A percentile compares a stretch with the other conserved stretches of the same genome.
phyloP scores from a whole-genome alignment of 1,140 invertebrate genomes.

The Drosophila nasuta region DNA sequence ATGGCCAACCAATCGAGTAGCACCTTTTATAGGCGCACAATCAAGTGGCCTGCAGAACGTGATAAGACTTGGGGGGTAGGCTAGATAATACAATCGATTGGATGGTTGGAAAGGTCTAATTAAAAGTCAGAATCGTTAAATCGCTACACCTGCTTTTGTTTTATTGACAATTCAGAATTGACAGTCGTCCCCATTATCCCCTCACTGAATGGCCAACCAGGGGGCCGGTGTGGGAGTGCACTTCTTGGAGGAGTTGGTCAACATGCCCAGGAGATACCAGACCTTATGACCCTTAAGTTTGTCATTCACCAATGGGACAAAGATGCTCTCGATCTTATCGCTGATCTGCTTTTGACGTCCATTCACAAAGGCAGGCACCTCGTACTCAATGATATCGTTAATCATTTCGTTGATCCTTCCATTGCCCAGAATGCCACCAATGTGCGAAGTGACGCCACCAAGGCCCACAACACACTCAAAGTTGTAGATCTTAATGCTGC shows the following conservation, averaged over 20 bases:
- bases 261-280: slow-evolving; percentile 66
- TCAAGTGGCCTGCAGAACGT: not conserved
- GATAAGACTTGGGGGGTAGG: slow-evolving; percentile 43
- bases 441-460: slow-evolving; percentile 69
- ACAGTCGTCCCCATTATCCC: not conserved
- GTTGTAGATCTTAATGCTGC: slow-evolving; percentile 81
- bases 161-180: slow-evolving; percentile 24
- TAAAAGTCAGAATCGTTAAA: slow-evolving; percentile 54
- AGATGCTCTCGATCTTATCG: slow-evolving; percentile 50
- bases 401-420: slow-evolving; percentile 71
- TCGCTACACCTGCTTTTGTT: slow-evolving; percentile 49
- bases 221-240: slow-evolving; percentile 72
- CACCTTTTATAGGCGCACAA: slow-evolving; percentile 59
- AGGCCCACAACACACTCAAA: slow-evolving; percentile 62
- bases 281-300: slow-evolving; percentile 72
- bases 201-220: slow-evolving; percentile 63
- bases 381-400: slow-evolving; percentile 71
- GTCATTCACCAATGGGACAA: slow-evolving; percentile 68
- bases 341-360: slow-evolving; percentile 71
- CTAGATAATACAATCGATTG: slow-evolving; percentile 43
- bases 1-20: slow-evolving; percentile 20
- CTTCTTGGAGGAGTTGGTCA: slow-evolving; percentile 27
- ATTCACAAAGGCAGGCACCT: slow-evolving; percentile 73
- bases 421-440: slow-evolving; percentile 77
- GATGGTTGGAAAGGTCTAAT: slow-evolving; percentile 42